Evolutionary conservation across 2,113 vertebrate species (phyloP).

Genomic region (Burhinus oedicnemus): DNA sequence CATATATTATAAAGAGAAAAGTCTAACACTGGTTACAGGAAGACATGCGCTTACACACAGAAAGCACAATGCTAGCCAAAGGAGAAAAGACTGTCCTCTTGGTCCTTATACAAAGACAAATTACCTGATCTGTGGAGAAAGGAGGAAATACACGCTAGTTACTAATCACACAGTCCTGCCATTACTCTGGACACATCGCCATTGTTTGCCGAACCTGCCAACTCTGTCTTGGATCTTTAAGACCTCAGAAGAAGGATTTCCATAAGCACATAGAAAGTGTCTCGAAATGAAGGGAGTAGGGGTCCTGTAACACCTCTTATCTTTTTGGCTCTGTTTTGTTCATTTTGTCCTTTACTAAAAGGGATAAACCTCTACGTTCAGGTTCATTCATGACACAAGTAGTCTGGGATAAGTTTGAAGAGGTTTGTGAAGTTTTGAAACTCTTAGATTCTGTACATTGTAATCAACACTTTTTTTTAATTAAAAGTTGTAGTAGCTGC

Average conservation of each 20-base stretch:
- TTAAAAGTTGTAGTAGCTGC: neutral
- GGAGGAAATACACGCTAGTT: neutral
- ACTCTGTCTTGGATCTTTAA: neutral
- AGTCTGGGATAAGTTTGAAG: neutral
- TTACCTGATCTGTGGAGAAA: neutral
- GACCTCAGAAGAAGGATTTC: neutral
- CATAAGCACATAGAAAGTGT: neutral
- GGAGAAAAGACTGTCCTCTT: neutral
- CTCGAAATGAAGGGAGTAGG: neutral
- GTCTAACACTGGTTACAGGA: neutral
- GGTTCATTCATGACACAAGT: neutral
- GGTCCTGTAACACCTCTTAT: neutral
- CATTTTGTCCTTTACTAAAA: neutral
- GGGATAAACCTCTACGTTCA: neutral
- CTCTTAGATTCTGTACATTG: neutral
- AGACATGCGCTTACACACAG: neutral
- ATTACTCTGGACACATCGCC: neutral
- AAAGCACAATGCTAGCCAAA: neutral
- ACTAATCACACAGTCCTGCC: neutral
- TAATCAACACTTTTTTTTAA: neutral
- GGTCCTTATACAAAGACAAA: neutral
- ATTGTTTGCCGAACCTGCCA: rapidly evolving
- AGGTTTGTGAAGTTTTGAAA: neutral
- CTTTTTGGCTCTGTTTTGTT: neutral
- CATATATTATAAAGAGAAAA: neutral